These are phyloP conservation scores for Euzetes globulus DNA, from an alignment of 2,888 invertebrate species.

Conservation along the genomic window DNA sequence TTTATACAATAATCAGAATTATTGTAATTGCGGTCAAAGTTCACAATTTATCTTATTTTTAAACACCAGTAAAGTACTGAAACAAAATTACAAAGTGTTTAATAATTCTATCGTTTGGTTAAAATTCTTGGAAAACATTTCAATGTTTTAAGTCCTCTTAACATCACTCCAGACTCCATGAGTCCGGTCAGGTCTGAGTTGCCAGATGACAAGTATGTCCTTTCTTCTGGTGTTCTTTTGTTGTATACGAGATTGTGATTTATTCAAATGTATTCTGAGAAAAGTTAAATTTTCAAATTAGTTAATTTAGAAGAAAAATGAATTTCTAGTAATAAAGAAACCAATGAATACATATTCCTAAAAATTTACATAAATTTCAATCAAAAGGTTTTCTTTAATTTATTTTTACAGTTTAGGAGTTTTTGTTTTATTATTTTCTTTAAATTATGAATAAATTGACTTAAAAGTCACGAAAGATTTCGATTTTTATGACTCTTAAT, in stretches of 20 bases:
- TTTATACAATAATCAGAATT: background rate
- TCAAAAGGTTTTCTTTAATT: background rate
- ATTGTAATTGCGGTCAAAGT: background rate
- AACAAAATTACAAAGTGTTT: too few species aligned
- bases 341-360: background rate
- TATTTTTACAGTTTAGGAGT: background rate
- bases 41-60: background rate
- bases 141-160: too few species aligned
- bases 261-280: constrained; percentile 1
- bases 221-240: background rate
- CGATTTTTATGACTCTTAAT: background rate
- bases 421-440: background rate
- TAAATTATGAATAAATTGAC: background rate
- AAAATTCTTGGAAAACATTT: background rate
- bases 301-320: constrained; percentile 7
- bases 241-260: background rate
- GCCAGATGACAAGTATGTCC: too few species aligned
- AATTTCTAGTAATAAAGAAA: background rate
- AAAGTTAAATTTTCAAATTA: background rate
- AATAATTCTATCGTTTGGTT: too few species aligned
- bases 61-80: background rate
- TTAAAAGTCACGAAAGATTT: constrained; percentile 14
- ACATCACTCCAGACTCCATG: too few species aligned
- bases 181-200: too few species aligned
- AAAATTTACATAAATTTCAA: constrained; percentile 21